Base-by-base conservation (phyloP, 2,113 vertebrate species). In the Morone chrysops region DNA sequence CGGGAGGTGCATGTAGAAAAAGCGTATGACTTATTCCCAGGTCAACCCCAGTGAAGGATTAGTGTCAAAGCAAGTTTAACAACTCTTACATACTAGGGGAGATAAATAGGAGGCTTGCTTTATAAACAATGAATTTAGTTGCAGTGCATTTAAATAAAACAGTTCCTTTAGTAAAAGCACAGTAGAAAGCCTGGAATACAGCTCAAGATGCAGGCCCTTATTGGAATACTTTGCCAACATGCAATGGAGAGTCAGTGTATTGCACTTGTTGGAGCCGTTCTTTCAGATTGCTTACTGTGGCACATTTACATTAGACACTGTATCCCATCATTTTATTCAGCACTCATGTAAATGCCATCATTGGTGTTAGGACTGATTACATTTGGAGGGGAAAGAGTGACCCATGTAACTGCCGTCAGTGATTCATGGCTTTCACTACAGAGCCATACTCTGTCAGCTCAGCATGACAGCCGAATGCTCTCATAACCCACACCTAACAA, bases 331-430 rank as follows among this genome's bases (percentile, higher is more conserved):
- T 79, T 74, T 71, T 22, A 80, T 72, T 53, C 82, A 47, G 75
- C 60, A 10, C 77, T 67, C 25, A 25, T 86, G 78, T 75, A 75
- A 89, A 85, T 43, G 47, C 51, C 53, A 67, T 61, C 59, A 20
- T 82, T 80, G 75, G 69, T 41, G 54, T 70, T 86, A 22, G 74
- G 69, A 60, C 60, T 78, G 80, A 89, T 89, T 82, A 63, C 72
- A 65, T 59, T 54, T 41, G 63, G 31, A 50, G 38, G 16, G 13
- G 16, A 18, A 47, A 57, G 67, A 53, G 36, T 13, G 47, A n/a
- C 66, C 56, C 17, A 1, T 45, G 83, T 60, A 67, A 60, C 78
- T 53, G 60, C 66, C 51, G 65, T 61, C 63, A 22, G 69, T 73
- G 72, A 87, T 61, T 91, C 79, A 81, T 80, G 63, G 81, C 50